These are phyloP conservation scores for Chymomyza costata DNA, from an alignment of 1,140 invertebrate genomes.

Conservation along the genomic window DNA sequence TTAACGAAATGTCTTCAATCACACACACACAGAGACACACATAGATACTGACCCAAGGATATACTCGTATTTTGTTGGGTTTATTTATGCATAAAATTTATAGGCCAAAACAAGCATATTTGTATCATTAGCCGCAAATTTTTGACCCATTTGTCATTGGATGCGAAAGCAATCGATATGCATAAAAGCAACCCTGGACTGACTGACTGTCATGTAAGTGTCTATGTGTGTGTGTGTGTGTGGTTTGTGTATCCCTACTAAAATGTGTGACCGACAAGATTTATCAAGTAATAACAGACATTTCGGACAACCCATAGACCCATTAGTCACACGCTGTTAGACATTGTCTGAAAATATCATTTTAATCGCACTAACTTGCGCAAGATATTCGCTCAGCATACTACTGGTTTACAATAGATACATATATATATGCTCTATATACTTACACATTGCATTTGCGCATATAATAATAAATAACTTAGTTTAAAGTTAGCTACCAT, in stretches of 20 bases:
- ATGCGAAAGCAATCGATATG: slow-evolving; percentile 57
- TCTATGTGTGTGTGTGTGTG: slow-evolving; percentile 1
- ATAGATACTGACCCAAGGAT: too few species aligned
- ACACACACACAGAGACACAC: too few species aligned
- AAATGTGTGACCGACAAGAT: slow-evolving; percentile 70
- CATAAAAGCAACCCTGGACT: slow-evolving; percentile 54
- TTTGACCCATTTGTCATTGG: slow-evolving; percentile 72
- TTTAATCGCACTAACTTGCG: slow-evolving; percentile 70
- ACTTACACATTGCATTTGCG: too few species aligned
- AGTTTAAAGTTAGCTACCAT: too few species aligned
- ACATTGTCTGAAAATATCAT: slow-evolving; percentile 71
- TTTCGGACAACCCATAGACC: slow-evolving; percentile 71
- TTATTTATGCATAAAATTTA: slow-evolving; percentile 68
- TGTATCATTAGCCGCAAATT: slow-evolving; percentile 70
- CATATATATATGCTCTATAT: too few species aligned
- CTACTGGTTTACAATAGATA: not conserved
- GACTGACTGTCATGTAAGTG: slow-evolving; percentile 1
- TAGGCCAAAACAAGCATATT: slow-evolving; percentile 63
- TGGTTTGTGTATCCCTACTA: slow-evolving; percentile 35
- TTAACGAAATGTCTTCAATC: slow-evolving; percentile 54
- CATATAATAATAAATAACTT: too few species aligned
- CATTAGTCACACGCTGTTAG: slow-evolving; percentile 70
- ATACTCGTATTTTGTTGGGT: slow-evolving; percentile 13
- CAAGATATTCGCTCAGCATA: not conserved
- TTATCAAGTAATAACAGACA: slow-evolving; percentile 73